These are phyloP conservation scores for Chironomus tentans DNA, from an alignment of 2,888 invertebrate species.

Conservation along the genomic window DNA sequence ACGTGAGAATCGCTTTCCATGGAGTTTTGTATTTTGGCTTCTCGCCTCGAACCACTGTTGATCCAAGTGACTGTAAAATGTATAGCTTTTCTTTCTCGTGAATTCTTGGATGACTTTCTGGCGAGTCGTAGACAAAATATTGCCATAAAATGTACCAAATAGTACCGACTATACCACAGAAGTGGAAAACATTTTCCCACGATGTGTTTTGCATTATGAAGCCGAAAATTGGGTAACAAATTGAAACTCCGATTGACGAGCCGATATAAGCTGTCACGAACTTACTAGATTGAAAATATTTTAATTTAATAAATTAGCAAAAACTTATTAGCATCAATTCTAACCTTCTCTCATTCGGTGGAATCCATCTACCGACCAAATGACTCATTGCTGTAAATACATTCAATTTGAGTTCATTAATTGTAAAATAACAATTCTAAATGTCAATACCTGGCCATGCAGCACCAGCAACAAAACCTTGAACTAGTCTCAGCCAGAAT, in stretches of 20 bases:
- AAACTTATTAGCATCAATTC: neutral
- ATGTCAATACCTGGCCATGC: slow-evolving; percentile 9
- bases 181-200: slow-evolving; percentile 65
- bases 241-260: slow-evolving; percentile 56
- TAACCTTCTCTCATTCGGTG: slow-evolving; percentile 53
- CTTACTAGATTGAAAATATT: slow-evolving; percentile 32
- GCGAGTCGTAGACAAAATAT: slow-evolving; percentile 53
- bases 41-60: slow-evolving; percentile 34
- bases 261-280: slow-evolving; percentile 56
- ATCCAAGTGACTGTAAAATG: slow-evolving; percentile 49
- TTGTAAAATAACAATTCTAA: neutral
- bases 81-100: slow-evolving; percentile 48
- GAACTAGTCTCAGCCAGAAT: slow-evolving; percentile 52
- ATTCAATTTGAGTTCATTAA: neutral
- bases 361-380: slow-evolving; percentile 57
- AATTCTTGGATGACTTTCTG: slow-evolving; percentile 57
- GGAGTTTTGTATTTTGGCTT: slow-evolving; percentile 46
- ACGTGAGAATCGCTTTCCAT: slow-evolving; percentile 52
- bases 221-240: slow-evolving; percentile 63
- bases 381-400: slow-evolving; percentile 7
- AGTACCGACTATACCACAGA: slow-evolving; percentile 52
- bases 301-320: neutral
- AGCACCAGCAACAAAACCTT: slow-evolving; percentile 54
- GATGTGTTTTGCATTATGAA: slow-evolving; percentile 53
- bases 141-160: slow-evolving; percentile 60